Evolutionary conservation across 2,797 vertebrate species (phyloP), one percentile per base, ranked within the genome.

Genomic region (Poliocrania exsul): DNA sequence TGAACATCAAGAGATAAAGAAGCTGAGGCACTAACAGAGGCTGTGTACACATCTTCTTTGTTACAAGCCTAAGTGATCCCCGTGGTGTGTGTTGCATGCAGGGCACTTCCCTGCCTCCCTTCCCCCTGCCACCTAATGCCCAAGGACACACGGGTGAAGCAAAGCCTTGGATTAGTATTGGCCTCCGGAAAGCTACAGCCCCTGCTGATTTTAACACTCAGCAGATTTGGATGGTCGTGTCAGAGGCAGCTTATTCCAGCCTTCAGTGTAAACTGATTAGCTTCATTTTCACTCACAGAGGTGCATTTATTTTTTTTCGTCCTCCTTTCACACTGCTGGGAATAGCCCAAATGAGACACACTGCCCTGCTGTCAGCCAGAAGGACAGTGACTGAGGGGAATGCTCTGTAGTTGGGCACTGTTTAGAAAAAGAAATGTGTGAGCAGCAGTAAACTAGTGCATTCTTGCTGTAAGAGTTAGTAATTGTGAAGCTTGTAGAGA

Each of bases 141-240:
- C 81, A 92, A 92, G 88, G 91, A 87, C 93, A 77, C 38, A 31
- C 0, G 56, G 42, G 51, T 71, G 67, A 95, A 92, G 77, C 78
- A 95, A 94, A 93, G 93, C 88, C 62, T 81, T 79, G 91, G 92
- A 93, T 95, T 96, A 96, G 86, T 79, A 38, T 72, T 86, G 79
- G 54, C 47, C 44, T 94, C 69, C 0, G 5, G 58, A 87, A 83
- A 82, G 81, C 58, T 74, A 6, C 65, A 87, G 75, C 71, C 33
- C 49, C 46, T 85, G 73, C 88, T 87, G 72, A 85, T 91, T 96
- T 84, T 94, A 92, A 93, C 91, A 75, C 81, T 92, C 90, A 85
- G 92, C 81, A 72, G 84, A 79, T 96, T 92, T 83, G 71, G 44
- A 72, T 94, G 88, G 19, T 54, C 1, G 1, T 86, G 75, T 86